phyloP scores from a whole-genome alignment of 2,888 invertebrate species.

The Tupiocoris notatus region DNA sequence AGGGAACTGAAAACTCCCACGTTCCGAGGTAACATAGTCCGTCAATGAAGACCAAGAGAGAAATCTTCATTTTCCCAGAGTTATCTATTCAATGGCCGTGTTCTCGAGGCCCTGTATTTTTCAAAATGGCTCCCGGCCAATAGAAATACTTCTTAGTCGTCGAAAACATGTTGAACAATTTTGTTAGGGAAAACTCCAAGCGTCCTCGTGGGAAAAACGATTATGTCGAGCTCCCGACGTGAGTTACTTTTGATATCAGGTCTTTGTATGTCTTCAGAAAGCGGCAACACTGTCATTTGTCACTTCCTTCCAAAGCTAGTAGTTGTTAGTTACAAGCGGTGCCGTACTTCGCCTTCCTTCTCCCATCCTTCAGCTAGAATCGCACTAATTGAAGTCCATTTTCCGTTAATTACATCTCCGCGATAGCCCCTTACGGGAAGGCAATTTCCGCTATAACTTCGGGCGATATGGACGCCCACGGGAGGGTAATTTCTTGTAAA shows the following conservation, averaged over 20 bases:
- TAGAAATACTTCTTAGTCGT: background rate
- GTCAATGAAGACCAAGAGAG: no score
- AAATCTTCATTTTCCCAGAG: no score
- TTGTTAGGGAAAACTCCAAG: no score
- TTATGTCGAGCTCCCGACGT: background rate
- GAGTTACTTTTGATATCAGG: background rate
- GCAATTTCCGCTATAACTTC: slow-evolving; percentile 36
- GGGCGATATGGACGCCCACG: slow-evolving; percentile 9
- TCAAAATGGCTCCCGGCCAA: no score
- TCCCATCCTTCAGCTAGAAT: slow-evolving; percentile 20
- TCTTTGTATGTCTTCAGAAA: slow-evolving; percentile 25
- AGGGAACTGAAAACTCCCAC: no score
- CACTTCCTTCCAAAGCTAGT: slow-evolving; percentile 5
- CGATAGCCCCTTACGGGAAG: background rate
- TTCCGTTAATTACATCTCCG: slow-evolving; percentile 28
- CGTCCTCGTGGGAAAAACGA: slow-evolving; percentile 29
- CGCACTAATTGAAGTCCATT: slow-evolving; percentile 30
- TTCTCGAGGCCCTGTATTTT: no score
- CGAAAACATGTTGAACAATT: background rate
- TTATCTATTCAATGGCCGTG: no score
- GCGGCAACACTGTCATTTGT: slow-evolving; percentile 24
- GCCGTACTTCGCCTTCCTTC: slow-evolving; percentile 5
- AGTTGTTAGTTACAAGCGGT: background rate
- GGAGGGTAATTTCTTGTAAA: slow-evolving; percentile 26
- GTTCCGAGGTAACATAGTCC: no score